phyloP scores from a whole-genome alignment of 2,888 invertebrate species.

The Heliothis peltigera region DNA sequence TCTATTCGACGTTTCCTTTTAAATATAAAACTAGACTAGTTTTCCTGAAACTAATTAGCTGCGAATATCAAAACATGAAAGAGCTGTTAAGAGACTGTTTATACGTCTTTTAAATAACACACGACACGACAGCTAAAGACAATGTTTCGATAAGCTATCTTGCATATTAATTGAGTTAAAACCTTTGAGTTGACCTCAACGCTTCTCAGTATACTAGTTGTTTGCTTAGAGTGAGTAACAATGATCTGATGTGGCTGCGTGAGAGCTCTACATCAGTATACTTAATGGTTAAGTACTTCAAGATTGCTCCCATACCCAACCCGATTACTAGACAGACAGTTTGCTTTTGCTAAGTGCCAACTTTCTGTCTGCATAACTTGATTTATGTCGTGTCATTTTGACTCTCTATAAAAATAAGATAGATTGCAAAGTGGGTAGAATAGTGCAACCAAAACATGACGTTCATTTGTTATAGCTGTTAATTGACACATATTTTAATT shows the following conservation, averaged over 20 bases:
- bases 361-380: slow-evolving; percentile 30
- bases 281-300: slow-evolving; percentile 17
- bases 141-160: slow-evolving; percentile 17
- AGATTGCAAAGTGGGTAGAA: no score
- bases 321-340: slow-evolving; percentile 40
- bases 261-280: slow-evolving; percentile 15
- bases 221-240: background rate
- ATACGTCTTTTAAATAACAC: slow-evolving; percentile 9
- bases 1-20: slow-evolving; percentile 27
- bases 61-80: slow-evolving; percentile 33
- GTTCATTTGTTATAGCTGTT: background rate
- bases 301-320: slow-evolving; percentile 12
- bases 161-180: background rate
- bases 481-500: no score
- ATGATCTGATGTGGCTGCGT: background rate
- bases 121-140: slow-evolving; percentile 4
- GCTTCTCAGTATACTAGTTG: background rate
- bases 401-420: background rate
- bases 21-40: slow-evolving; percentile 24
- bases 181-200: slow-evolving; percentile 18
- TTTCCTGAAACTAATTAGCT: slow-evolving; percentile 45
- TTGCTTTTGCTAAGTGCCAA: slow-evolving; percentile 25
- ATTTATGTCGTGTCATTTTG: slow-evolving; percentile 23
- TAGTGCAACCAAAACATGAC: no score
- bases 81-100: slow-evolving; percentile 17